These are phyloP conservation scores for Lamellibrachia luymesi DNA, from an alignment of 1,140 invertebrate species.

Conservation along the genomic window DNA sequence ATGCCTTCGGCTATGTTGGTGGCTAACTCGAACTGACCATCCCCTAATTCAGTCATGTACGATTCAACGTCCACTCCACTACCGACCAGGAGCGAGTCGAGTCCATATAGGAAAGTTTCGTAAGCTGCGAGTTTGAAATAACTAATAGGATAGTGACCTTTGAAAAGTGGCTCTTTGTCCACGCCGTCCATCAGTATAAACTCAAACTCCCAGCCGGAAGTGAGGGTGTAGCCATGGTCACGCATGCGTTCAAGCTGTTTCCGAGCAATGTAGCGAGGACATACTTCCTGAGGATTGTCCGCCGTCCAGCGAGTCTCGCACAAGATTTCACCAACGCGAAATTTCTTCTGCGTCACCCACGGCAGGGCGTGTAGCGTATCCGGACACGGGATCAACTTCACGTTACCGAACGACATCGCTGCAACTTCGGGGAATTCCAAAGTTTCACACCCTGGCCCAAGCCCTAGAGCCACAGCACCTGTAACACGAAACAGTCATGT, in stretches of 20 bases:
- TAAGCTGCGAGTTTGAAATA: background rate
- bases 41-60: slow-evolving; percentile 18
- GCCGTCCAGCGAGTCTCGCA: background rate
- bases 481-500: background rate
- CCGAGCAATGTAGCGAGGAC: background rate
- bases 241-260: background rate
- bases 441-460: background rate
- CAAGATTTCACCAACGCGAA: background rate
- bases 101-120: slow-evolving; percentile 16
- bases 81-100: slow-evolving; percentile 16
- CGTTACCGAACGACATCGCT: background rate
- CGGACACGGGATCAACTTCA: background rate
- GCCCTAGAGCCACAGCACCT: background rate
- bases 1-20: slow-evolving; percentile 22
- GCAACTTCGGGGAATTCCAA: background rate
- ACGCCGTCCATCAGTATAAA: background rate
- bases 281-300: background rate
- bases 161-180: background rate
- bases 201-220: background rate
- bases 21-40: slow-evolving; percentile 28
- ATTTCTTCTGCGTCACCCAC: background rate
- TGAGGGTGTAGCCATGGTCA: background rate
- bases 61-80: slow-evolving; percentile 25
- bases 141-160: background rate
- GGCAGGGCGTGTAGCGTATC: slow-evolving; percentile 3